phyloP scores from a whole-genome alignment of 2,797 vertebrate species.

The Agapornis canus region DNA sequence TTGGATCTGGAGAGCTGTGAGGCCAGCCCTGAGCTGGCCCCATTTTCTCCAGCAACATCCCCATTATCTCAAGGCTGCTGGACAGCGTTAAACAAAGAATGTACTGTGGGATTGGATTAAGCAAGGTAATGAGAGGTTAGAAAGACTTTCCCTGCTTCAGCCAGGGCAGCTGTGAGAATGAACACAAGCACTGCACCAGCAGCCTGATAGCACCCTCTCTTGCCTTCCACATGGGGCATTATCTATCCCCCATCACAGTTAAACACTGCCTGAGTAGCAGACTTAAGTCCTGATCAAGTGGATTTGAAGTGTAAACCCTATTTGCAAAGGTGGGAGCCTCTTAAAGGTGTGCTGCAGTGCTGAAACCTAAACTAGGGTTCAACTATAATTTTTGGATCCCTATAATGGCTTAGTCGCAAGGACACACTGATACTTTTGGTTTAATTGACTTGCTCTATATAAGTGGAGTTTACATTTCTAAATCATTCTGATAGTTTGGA shows the following conservation, averaged over 20 bases:
- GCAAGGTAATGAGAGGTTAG: neutral
- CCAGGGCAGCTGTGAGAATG: neutral
- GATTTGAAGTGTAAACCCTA: neutral
- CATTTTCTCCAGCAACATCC: neutral
- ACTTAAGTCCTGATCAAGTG: neutral
- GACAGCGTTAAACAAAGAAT: neutral
- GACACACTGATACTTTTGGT: neutral
- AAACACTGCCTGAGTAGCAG: accelerated
- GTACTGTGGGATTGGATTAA: neutral
- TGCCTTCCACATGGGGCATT: accelerated
- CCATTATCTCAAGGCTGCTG: neutral
- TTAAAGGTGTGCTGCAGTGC: neutral
- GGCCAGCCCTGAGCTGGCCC: neutral
- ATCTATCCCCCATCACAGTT: neutral
- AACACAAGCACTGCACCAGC: accelerated
- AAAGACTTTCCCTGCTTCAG: neutral
- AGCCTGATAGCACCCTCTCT: accelerated
- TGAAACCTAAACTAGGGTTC: neutral
- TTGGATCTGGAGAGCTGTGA: accelerated
- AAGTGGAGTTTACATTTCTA: neutral
- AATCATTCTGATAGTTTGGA: neutral
- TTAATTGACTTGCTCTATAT: neutral
- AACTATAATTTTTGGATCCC: neutral
- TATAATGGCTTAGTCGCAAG: neutral
- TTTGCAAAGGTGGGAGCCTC: neutral